Evolutionary conservation across 2,113 vertebrate species (phyloP).

Genomic region (Piprites chloris): DNA sequence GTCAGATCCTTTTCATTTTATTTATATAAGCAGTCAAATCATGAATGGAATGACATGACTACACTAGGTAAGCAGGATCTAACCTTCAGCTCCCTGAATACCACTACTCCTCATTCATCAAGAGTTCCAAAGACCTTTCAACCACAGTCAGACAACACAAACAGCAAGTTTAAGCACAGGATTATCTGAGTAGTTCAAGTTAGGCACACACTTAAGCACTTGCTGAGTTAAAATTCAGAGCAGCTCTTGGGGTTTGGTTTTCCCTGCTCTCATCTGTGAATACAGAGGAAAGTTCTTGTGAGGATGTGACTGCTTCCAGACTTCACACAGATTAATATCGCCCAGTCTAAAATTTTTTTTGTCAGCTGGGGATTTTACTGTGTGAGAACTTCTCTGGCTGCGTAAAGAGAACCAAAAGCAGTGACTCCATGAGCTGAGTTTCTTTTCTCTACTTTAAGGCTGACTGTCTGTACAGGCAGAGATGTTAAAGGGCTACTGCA

Average conservation of each 20-base stretch:
- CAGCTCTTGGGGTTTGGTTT: background rate
- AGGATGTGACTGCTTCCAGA: background rate
- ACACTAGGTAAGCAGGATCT: slow-evolving; percentile 7
- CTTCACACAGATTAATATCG: background rate
- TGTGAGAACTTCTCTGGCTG: background rate
- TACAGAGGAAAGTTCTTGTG: background rate
- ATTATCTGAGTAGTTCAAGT: background rate
- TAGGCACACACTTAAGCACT: background rate
- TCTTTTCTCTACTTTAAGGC: background rate
- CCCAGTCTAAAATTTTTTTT: background rate
- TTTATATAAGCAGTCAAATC: background rate
- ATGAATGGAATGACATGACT: background rate
- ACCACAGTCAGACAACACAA: background rate
- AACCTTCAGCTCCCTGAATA: background rate
- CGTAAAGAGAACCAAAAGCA: background rate
- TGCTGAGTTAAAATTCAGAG: background rate
- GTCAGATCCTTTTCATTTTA: slow-evolving; percentile 14
- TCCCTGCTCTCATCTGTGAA: background rate
- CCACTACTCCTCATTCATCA: background rate
- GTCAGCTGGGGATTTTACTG: background rate
- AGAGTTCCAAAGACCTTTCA: background rate
- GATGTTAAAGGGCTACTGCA: background rate
- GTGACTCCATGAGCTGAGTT: background rate
- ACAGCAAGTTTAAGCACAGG: background rate
- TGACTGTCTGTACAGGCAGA: background rate